Evolutionary conservation across 2,888 invertebrate genomes (phyloP).

Genomic region (Tineola bisselliella): DNA sequence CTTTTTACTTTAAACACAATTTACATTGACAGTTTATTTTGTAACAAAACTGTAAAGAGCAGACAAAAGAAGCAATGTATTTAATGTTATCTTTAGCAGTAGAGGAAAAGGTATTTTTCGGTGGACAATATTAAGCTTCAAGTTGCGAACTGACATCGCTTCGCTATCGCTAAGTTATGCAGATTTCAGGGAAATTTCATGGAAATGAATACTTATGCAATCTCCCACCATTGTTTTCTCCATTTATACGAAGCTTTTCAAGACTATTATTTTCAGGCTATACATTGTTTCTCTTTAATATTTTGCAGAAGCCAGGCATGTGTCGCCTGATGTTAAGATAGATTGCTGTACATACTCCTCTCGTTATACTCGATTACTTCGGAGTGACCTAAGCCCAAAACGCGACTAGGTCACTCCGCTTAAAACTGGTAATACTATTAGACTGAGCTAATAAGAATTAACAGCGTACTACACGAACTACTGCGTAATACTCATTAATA

Average conservation of each 20-base stretch:
- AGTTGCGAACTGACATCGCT: not conserved
- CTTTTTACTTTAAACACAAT: not conserved
- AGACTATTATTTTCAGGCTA: not conserved
- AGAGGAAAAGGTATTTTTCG: not conserved
- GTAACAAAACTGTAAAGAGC: not conserved
- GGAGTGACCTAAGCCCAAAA: too few relatives aligned
- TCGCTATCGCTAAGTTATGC: slow-evolving; percentile 3
- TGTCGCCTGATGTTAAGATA: too few relatives aligned
- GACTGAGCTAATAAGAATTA: too few relatives aligned
- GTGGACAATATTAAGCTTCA: not conserved
- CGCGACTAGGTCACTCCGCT: too few relatives aligned
- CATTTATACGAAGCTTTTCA: not conserved
- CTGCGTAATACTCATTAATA: too few relatives aligned
- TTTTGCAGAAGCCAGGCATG: too few relatives aligned
- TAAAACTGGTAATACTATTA: too few relatives aligned
- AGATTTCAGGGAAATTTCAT: slow-evolving; percentile 7
- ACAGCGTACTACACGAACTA: too few relatives aligned
- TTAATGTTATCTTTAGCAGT: not conserved
- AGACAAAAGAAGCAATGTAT: not conserved
- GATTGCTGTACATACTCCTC: too few relatives aligned
- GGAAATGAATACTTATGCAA: not conserved
- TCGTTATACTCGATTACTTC: too few relatives aligned
- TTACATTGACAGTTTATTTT: not conserved
- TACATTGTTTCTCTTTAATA: too few relatives aligned
- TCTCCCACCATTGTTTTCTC: not conserved